Conservation (phyloP, 2,888 invertebrate genomes). For the Trilocha varians region DNA sequence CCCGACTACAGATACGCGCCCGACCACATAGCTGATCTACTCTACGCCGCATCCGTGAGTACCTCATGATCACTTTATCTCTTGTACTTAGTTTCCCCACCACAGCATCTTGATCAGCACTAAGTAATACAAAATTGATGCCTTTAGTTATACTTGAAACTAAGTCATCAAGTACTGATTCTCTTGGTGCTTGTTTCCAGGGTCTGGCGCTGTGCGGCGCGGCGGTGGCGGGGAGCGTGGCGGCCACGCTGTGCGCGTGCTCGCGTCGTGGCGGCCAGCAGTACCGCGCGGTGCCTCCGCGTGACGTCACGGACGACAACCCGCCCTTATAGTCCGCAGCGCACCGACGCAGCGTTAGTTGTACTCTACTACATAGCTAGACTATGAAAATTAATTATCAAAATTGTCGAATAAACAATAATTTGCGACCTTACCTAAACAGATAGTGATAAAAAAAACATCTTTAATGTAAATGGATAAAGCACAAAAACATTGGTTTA, state of each 20-base stretch:
- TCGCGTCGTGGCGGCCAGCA: slow-evolving; percentile 13
- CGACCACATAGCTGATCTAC: slow-evolving; percentile 18
- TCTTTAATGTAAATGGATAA: no score
- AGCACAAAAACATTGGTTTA: no score
- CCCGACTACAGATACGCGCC: slow-evolving; percentile 29
- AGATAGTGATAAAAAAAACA: no score
- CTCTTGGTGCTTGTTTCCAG: slow-evolving; percentile 18
- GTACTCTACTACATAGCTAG: no score
- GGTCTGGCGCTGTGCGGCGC: slow-evolving; percentile 27
- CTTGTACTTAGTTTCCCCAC: no score
- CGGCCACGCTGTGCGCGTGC: slow-evolving; percentile 11
- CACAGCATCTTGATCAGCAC: no score
- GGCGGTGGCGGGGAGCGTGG: slow-evolving; percentile 15
- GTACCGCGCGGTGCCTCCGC: slow-evolving; percentile 33
- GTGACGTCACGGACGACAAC: slow-evolving; percentile 4
- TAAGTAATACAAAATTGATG: not conserved
- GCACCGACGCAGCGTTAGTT: no score
- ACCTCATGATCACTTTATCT: not conserved
- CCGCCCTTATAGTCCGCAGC: slow-evolving; percentile 6
- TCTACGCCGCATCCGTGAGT: slow-evolving; percentile 28
- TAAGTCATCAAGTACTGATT: no score
- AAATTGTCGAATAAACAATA: no score
- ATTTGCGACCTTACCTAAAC: no score
- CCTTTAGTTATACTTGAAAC: not conserved
- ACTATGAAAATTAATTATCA: no score